Base-by-base conservation (phyloP, 2,888 invertebrate genomes). In the Drosophila pseudotalamancana region DNA sequence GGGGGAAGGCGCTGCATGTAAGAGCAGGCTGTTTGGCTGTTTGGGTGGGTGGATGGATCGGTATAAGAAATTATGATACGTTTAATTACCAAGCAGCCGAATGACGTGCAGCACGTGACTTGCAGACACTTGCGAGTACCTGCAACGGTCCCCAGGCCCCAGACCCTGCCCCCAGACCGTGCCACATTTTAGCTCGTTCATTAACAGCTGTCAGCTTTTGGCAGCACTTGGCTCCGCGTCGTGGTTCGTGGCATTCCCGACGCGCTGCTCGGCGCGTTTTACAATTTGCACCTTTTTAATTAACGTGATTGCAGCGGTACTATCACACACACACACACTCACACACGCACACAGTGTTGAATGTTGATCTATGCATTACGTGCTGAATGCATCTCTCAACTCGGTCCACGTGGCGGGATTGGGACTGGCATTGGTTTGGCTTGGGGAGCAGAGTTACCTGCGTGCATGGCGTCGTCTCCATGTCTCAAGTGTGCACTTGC, bases 261-360 rank as follows among this genome's bases (percentile, higher is more conserved):
- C 72, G 72, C 76, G 71, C 81, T 46, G 43, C 66, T 56, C 53
- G 62, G 56, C 83, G 82, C 87, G 70, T 88, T 89, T 83, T 89
- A 88, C 88, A 88, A 89, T 89, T 89, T 89, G 89, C 89, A 89
- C 89, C 89, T 89, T 89, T 89, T 89, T 89, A 89, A 89, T 89
- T 89, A 89, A 89, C 86, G 88, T 88, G 89, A 89, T 89, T 89
- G 89, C 89, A 85, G 74, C 74, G 43, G 60, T 64, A 79, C 76
- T 57, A 39, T 50, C 54, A 45, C 6, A 50, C 35, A 59, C 27
- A 34, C 27, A 57, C 42, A 51, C 35, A 39, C 42, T 40, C 31
- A 32, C 5, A 49, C 14, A 21, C 12, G 37, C 31, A 51, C 12
- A 32, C 35, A 50, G 62, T 29, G 56, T 51, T 50, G 60, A 53